Conservation (phyloP, 2,888 invertebrate species). For the Drepanosiphum platanoidis region DNA sequence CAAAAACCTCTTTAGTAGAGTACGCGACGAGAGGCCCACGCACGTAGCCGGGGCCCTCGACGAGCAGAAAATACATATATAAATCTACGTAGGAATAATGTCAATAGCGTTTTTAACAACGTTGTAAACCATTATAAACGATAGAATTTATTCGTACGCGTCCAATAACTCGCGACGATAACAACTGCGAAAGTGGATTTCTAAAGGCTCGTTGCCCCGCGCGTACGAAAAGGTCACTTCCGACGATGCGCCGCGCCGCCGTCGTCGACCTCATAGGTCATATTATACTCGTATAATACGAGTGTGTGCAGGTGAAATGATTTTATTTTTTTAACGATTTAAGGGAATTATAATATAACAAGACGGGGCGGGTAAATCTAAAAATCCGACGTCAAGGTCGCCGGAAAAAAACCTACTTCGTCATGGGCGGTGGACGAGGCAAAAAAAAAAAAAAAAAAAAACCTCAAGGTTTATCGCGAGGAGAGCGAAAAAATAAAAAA, state of each 20-base stretch:
- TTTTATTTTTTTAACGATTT: no score
- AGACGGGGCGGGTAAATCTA: neutral
- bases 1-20: conserved; percentile 40
- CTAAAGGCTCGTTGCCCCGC: neutral
- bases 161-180: conserved; percentile 6
- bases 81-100: conserved; percentile 17
- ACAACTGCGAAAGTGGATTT: conserved; percentile 14
- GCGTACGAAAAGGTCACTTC: neutral
- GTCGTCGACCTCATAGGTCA: no score
- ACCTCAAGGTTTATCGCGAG: conserved; percentile 48
- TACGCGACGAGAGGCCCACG: conserved; percentile 50
- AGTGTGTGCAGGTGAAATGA: no score
- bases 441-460: no score
- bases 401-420: conserved; percentile 29
- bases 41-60: neutral
- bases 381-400: conserved; percentile 35
- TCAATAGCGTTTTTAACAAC: conserved; percentile 36
- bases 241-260: neutral
- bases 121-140: conserved; percentile 44
- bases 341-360: neutral
- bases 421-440: conserved; percentile 37
- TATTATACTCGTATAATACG: no score
- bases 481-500: no score
- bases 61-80: no score
- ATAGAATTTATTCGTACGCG: conserved; percentile 29